Base-by-base conservation (phyloP, 2,113 vertebrate genomes). In the Sprattus sprattus region DNA sequence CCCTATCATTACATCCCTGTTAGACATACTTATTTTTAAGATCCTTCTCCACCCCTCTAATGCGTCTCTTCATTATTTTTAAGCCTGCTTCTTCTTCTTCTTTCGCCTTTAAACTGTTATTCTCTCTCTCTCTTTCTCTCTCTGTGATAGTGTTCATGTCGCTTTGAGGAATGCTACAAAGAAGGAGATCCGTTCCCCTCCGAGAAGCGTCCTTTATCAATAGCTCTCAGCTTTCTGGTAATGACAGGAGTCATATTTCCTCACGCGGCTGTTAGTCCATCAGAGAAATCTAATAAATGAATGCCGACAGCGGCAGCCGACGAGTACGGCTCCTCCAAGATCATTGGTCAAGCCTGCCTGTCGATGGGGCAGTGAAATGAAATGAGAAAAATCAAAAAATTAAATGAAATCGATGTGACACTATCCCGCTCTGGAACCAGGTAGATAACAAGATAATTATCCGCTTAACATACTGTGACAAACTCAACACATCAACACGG, bases 171-270 rank as follows among this genome's bases (percentile, higher is more conserved):
- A 15, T 32, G 28, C 71, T 78, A 32, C 71, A 15, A 32, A 39
- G 44, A 28, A 78, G 28, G 28, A 78, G 71, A 78, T 39, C 71
- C 71, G 28, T 13, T 39, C 71, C 71, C 71, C 28, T 39, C 71
- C 0, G 28, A 39, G 71, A 78, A 15, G 3, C 28, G 28, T 15
- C 28, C 9, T 78, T 39, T 78, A 39, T 78, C 71, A 78, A 78
- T 78, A 78, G 71, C 71, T 78, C 71, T 78, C 71, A 78, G 71
- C 71, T 78, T 39, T 78, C 32, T 10, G 54, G 28, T 78, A 78
- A 78, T 78, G 71, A 11, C 71, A 13, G 32, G 71, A 78, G 71
- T 39, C 44, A 39, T 39, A 44, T 78, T 78, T 78, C 71, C 28
- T 32, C 28, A 1, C 32, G 11, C 10, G 32, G 71, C 71, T 78